Evolutionary conservation across 1,140 invertebrate species (phyloP), one percentile per base, ranked within the genome.

Genomic region (Drosophila bifasciata): DNA sequence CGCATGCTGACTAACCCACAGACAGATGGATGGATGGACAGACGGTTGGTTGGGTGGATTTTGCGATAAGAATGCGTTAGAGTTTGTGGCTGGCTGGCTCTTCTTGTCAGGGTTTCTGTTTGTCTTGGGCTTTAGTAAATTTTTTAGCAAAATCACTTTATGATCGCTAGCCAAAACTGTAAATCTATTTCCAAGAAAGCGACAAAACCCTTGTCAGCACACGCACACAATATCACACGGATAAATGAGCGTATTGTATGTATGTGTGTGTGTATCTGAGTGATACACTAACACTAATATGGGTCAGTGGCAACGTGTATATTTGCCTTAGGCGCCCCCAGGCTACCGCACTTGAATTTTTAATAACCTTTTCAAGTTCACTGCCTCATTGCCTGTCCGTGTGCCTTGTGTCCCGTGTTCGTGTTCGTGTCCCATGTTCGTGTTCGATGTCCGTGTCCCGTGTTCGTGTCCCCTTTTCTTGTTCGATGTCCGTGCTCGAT

Each of bases 351-450:
- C 81, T 88, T 86, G 77, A 86, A 86, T 77, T 77, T 76, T 75
- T 78, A 76, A 88, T 86, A 81, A 86, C 68, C 77, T 78, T 67
- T 80, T 88, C 81, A 86, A 86, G 81, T 86, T 86, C 81, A 86
- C 83, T 81, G 77, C 53, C 77, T 84, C 57, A 11, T n/a, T n/a
- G n/a, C 11, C 32, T 13, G 44, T 16, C 46, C 23, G 9, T 51
- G n/a, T n/a, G n/a, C n/a, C n/a, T n/a, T n/a, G n/a, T n/a, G n/a
- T n/a, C n/a, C 46, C 23, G 9, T 51, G 13, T 46, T 28, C 43
- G n/a, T n/a, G 16, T 41, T 28, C 55, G 43, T 46, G 17, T 51
- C 25, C 41, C 43, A n/a, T n/a, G 13, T 46, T 28, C 43, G n/a
- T n/a, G 16, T 41, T 28, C 55, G 43, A 44, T 81, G 51, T 78